These are phyloP conservation scores for human (Homo sapiens) DNA, from an alignment of 2,113 vertebrate genomes.

Conservation along the genomic window GRCh38 chr1:18142001-18142500, in stretches of 20 bases:
- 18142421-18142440: not conserved
- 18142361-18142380: not conserved
- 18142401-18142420: not conserved
- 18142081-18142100: too few relatives aligned
- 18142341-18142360: not conserved
- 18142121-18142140: not conserved
- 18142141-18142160: not conserved
- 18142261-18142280: not conserved
- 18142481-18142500: not conserved
- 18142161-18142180: fast-evolving
- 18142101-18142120: not conserved
- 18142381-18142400: not conserved
- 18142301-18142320: not conserved
- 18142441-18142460: not conserved
- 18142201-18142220: not conserved
- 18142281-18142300: not conserved
- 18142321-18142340: not conserved
- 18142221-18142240: fast-evolving
- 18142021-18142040: too few relatives aligned
- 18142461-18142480: not conserved
- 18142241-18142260: fast-evolving
- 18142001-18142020: too few relatives aligned
- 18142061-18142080: too few relatives aligned
- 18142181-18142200: fast-evolving
- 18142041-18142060: too few relatives aligned